These are phyloP conservation scores for Clinocottus analis DNA, from an alignment of 2,113 vertebrate species.

Conservation along the genomic window DNA sequence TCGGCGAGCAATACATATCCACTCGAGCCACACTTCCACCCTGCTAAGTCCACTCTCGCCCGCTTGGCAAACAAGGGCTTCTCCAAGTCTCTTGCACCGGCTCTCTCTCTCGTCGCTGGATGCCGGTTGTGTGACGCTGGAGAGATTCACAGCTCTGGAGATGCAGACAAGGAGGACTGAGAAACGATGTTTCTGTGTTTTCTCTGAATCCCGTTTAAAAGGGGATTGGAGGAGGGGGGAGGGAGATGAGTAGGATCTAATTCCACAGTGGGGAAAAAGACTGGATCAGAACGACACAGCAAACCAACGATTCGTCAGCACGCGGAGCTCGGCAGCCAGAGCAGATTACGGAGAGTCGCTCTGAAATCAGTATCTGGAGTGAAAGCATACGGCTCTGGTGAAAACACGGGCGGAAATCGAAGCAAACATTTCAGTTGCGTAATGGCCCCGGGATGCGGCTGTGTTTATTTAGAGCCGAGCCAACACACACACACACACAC, in stretches of 20 bases:
- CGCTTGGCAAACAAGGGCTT: constrained; percentile 60
- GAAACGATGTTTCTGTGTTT: constrained; percentile 43
- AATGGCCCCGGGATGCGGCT: constrained; percentile 44
- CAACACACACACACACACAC: no score
- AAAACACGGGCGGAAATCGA: constrained; percentile 38
- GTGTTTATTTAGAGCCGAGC: constrained; percentile 47
- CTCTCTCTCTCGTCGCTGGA: constrained; percentile 54
- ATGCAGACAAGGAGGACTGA: constrained; percentile 49
- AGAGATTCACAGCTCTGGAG: constrained; percentile 51
- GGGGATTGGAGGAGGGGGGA: no score
- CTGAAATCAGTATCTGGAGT: constrained; percentile 22
- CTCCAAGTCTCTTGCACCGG: constrained; percentile 53
- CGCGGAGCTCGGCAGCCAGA: constrained; percentile 13
- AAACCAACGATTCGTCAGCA: constrained; percentile 41
- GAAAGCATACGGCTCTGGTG: constrained; percentile 2
- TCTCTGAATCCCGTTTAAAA: constrained; percentile 48
- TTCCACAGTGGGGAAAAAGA: constrained; percentile 24
- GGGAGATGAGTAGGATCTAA: constrained; percentile 37
- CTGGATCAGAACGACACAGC: constrained; percentile 30
- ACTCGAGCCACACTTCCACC: constrained; percentile 65
- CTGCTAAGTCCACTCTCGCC: constrained; percentile 66
- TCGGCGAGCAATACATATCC: constrained; percentile 48
- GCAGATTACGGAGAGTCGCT: constrained; percentile 39
- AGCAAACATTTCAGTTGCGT: constrained; percentile 56
- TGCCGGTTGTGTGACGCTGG: constrained; percentile 61